Conservation (phyloP, 2,888 invertebrate genomes). For the Liodrosophila aerea region DNA sequence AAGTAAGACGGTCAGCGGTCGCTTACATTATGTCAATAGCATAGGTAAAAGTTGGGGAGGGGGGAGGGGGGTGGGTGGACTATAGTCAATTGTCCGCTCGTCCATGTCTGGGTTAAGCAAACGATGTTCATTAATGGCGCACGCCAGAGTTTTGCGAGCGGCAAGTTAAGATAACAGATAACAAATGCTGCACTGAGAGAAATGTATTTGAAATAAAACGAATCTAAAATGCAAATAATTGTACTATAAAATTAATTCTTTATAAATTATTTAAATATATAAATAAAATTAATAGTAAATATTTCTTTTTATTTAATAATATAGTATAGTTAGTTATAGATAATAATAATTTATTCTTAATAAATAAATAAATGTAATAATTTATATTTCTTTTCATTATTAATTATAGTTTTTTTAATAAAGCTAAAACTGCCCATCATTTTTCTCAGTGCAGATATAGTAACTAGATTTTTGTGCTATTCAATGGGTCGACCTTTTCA, state of each 20-base stretch:
- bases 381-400: too few relatives aligned
- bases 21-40: slow-evolving; percentile 74
- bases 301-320: too few relatives aligned
- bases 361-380: too few relatives aligned
- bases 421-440: too few relatives aligned
- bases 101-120: slow-evolving; percentile 68
- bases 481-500: slow-evolving; percentile 58
- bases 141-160: slow-evolving; percentile 62
- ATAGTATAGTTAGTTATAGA: too few relatives aligned
- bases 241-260: too few relatives aligned
- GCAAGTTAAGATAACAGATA: slow-evolving; percentile 68
- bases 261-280: too few relatives aligned
- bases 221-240: not conserved
- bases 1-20: slow-evolving; percentile 27
- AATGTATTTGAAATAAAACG: not conserved
- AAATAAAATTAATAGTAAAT: too few relatives aligned
- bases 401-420: too few relatives aligned
- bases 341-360: too few relatives aligned
- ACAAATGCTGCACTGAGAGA: slow-evolving; percentile 47
- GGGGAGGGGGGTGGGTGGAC: not conserved
- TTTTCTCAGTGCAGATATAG: slow-evolving; percentile 34
- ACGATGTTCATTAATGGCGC: slow-evolving; percentile 73
- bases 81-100: slow-evolving; percentile 16
- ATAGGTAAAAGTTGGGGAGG: slow-evolving; percentile 43
- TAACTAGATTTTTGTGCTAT: slow-evolving; percentile 42